These are phyloP conservation scores for Coryphaenoides rupestris DNA, from an alignment of 2,113 vertebrate species.

Conservation along the genomic window DNA sequence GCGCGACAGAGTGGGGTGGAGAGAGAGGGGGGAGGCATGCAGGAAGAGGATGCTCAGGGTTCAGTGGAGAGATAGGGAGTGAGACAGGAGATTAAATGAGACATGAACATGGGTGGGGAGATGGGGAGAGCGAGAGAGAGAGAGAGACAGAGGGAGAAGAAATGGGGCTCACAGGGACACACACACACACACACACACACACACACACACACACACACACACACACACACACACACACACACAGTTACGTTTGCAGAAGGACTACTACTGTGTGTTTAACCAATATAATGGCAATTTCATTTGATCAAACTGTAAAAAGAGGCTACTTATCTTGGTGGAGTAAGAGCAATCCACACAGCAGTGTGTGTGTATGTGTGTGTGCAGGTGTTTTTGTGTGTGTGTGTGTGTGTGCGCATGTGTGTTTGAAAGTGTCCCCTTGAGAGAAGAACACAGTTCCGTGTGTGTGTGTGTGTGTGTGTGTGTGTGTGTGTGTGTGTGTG, in stretches of 20 bases:
- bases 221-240: conserved; percentile 12
- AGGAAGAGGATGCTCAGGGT: no score
- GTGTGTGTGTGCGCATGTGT: neutral
- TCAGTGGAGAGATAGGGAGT: neutral
- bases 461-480: conserved; percentile 38
- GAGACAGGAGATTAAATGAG: neutral
- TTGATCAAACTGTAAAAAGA: no score
- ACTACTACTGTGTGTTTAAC: no score
- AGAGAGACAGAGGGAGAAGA: neutral
- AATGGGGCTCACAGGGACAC: neutral
- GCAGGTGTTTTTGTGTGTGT: neutral
- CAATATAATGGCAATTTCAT: no score
- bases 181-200: neutral
- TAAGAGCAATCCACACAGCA: no score
- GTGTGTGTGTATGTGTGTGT: no score
- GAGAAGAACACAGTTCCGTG: no score
- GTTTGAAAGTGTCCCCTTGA: no score
- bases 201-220: conserved; percentile 11
- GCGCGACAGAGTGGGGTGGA: neutral
- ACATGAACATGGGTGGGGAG: conserved; percentile 21
- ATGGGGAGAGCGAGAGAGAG: conserved; percentile 15
- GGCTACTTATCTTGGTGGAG: no score
- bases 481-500: no score
- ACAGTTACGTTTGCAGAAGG: neutral
- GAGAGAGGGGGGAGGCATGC: no score